Base-by-base conservation (phyloP, 2,888 invertebrate species). In the Eretmocerus hayati region DNA sequence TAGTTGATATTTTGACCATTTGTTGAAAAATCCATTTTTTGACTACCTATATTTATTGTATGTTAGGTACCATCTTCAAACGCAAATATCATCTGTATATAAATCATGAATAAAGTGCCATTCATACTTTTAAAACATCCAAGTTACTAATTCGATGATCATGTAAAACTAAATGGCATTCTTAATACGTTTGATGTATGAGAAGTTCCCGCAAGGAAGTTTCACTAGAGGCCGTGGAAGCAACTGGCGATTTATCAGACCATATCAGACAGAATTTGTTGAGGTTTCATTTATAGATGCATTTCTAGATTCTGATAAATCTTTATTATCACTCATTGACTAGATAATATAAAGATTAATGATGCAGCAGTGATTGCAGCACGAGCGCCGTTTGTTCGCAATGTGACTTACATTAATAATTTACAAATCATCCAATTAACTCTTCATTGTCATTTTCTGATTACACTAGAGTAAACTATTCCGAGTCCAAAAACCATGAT, bases 311-410 rank as follows among this genome's bases (percentile, higher is more conserved):
- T 68, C 68, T 65, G 65, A 66, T 66, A 65, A 69, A 65, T 66
- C 66, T 67, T 69, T 69, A 69, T 69, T 69, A 69, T 69, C 69
- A 66, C 67, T 67, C 62, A 63, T 65, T 69, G 69, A 69, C 69
- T 69, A 69, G 69, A 69, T 69, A 69, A 68, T 69, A 69, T 67
- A 67, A 68, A 69, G 69, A 67, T 69, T 55, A 65, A 64, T 66
- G 67, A 64, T 67, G 66, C 67, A 64, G 65, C 62, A 61, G 66
- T 61, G 57, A 50, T 50, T 52, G 56, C 48, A 55, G 53, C 46
- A 58, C 54, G 56, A 56, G 50, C 45, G 37, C 20, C 20, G 18
- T 35, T 35, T 15, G 18, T 16, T 20, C 16, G 16, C 2, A 20
- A 3, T 11, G 4, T 21, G 21, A 20, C 8, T 11, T n/a, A 21